Percentiles rank a stretch among this genome's conserved stretches.
Conservation (phyloP, 2,797 vertebrate species). For the Oreonectes daqikongensis region DNA sequence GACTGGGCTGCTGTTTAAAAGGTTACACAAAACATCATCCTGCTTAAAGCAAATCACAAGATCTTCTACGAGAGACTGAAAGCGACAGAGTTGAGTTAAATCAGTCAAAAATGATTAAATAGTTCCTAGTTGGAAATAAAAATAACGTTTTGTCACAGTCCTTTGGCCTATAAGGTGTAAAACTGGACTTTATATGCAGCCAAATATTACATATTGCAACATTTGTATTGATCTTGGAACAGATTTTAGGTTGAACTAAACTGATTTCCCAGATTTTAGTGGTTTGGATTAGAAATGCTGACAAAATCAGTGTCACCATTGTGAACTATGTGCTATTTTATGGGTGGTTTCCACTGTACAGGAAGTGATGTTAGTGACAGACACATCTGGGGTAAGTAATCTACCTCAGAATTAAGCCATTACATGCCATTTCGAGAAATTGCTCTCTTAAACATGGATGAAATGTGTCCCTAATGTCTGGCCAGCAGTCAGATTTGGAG, state of each 20-base stretch:
- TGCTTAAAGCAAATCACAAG: constrained; percentile 81
- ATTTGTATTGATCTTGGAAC: background rate
- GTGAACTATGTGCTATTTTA: background rate
- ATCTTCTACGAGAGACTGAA: constrained; percentile 58
- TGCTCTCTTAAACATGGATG: background rate
- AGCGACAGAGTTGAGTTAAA: constrained; percentile 8
- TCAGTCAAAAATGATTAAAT: background rate
- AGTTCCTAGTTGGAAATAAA: background rate
- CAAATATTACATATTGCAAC: background rate
- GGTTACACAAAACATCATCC: constrained; percentile 73
- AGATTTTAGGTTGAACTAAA: background rate
- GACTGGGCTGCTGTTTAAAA: constrained; percentile 72
- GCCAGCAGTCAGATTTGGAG: background rate
- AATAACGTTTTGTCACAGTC: background rate
- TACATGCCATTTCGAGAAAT: too few species aligned
- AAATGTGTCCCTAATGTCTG: background rate
- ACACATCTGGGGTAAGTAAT: too few species aligned
- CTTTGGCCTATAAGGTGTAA: too few species aligned
- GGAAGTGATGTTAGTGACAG: background rate
- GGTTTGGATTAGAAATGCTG: background rate
- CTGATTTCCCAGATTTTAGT: background rate
- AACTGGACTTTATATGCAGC: too few species aligned
- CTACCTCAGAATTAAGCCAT: too few species aligned
- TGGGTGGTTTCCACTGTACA: background rate
- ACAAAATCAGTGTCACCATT: background rate